Percentiles rank a stretch among this genome's conserved stretches.
These are phyloP conservation scores for Acrocephalus scirpaceus DNA, from an alignment of 2,797 vertebrate genomes.

Conservation along the genomic window DNA sequence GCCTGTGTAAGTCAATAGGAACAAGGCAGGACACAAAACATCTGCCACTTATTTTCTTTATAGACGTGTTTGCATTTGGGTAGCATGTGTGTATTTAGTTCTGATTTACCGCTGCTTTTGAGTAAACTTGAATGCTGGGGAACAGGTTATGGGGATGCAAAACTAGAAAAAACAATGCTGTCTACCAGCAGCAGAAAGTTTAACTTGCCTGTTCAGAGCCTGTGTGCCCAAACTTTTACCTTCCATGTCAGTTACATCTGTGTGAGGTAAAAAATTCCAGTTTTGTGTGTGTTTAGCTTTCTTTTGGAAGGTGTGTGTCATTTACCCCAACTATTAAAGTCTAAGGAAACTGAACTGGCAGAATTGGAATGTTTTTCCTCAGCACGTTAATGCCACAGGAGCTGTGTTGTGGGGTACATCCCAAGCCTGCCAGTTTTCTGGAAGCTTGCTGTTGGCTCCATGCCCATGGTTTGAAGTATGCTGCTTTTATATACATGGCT, in stretches of 20 bases:
- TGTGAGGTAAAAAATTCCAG: background rate
- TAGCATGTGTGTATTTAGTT: background rate
- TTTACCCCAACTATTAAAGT: background rate
- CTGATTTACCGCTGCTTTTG: background rate
- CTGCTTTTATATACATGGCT: background rate
- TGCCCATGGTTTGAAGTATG: background rate
- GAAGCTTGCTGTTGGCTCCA: background rate
- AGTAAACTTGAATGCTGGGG: background rate
- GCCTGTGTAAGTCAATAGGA: background rate
- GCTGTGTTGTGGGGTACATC: background rate
- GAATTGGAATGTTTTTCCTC: background rate
- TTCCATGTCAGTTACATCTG: background rate
- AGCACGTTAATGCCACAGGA: background rate
- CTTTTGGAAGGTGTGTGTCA: background rate
- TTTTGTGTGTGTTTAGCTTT: background rate
- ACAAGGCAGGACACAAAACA: background rate
- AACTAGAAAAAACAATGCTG: background rate
- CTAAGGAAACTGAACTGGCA: background rate
- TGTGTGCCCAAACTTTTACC: background rate
- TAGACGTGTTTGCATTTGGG: background rate
- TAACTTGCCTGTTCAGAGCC: background rate
- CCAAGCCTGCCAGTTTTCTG: background rate
- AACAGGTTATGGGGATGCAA: background rate
- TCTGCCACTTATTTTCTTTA: background rate
- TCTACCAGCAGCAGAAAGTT: background rate